These are phyloP conservation scores for Carapus acus DNA, from an alignment of 2,797 vertebrate species.

Conservation along the genomic window DNA sequence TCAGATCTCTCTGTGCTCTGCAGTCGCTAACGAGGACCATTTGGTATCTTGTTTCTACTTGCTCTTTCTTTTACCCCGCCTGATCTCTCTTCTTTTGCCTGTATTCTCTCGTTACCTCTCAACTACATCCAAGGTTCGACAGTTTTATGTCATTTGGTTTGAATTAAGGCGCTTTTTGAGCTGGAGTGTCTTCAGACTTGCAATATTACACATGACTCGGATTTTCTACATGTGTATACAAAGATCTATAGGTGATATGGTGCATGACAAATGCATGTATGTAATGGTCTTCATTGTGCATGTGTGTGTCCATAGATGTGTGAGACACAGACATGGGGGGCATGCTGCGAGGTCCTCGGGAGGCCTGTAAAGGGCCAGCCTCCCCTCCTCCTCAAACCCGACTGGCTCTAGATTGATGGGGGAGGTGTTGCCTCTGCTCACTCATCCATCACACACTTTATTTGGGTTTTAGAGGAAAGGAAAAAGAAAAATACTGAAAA, in stretches of 20 bases:
- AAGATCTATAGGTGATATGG: conserved; percentile 10
- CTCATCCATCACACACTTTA: conserved; percentile 77
- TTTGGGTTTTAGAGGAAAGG: conserved; percentile 74
- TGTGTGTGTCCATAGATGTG: conserved; percentile 41
- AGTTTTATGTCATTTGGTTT: conserved; percentile 55
- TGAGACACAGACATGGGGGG: conserved; percentile 45
- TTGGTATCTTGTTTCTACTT: conserved; percentile 66
- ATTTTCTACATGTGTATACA: conserved; percentile 6
- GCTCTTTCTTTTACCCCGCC: conserved; percentile 36
- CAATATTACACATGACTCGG: too few relatives aligned
- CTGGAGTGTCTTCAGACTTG: conserved; percentile 18
- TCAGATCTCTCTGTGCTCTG: conserved; percentile 55
- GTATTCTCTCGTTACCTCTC: conserved; percentile 24
- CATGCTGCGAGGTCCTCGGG: conserved; percentile 46
- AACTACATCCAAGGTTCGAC: conserved; percentile 44
- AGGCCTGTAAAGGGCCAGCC: conserved; percentile 58
- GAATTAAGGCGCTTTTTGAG: conserved; percentile 28
- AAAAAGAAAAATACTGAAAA: conserved; percentile 56
- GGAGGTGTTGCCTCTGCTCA: conserved; percentile 72
- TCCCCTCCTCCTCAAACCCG: conserved; percentile 38
- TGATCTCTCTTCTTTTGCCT: conserved; percentile 29
- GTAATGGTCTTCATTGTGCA: conserved; percentile 12
- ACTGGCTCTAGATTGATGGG: conserved; percentile 68
- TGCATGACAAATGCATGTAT: conserved; percentile 11
- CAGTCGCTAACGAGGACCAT: conserved; percentile 68